Conservation (phyloP, 2,888 invertebrate species). For the Drosophila melanosoma region DNA sequence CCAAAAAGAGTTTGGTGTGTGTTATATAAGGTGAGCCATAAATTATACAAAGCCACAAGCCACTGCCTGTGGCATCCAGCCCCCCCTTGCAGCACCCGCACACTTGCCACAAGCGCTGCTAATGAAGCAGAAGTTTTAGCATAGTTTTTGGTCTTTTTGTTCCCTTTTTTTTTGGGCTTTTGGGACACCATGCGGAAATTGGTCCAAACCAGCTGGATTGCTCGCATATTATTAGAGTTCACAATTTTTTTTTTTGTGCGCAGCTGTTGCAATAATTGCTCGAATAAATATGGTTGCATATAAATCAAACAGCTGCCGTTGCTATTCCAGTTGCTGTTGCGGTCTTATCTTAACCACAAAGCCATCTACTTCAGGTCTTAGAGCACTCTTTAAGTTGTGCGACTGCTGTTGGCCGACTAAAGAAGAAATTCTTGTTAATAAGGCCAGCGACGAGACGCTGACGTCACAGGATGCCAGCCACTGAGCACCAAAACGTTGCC, state of each 20-base stretch:
- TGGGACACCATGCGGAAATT: slow-evolving; percentile 17
- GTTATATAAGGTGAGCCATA: slow-evolving; percentile 51
- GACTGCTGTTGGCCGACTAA: slow-evolving; percentile 41
- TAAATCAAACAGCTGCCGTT: slow-evolving; percentile 61
- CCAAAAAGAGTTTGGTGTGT: slow-evolving; percentile 46
- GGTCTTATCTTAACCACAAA: slow-evolving; percentile 30
- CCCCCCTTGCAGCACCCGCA: background rate
- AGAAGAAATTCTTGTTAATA: slow-evolving; percentile 42
- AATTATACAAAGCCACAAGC: slow-evolving; percentile 43
- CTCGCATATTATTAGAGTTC: slow-evolving; percentile 33
- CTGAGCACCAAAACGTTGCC: slow-evolving; percentile 49
- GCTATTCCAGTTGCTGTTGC: slow-evolving; percentile 37
- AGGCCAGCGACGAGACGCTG: slow-evolving; percentile 26
- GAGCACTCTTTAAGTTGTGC: slow-evolving; percentile 39
- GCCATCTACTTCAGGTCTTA: slow-evolving; percentile 34
- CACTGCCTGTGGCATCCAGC: slow-evolving; percentile 40
- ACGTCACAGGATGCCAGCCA: slow-evolving; percentile 49
- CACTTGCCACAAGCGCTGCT: slow-evolving; percentile 32
- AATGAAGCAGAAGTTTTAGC: slow-evolving; percentile 47
- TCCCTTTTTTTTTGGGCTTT: background rate
- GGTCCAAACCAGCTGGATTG: slow-evolving; percentile 19
- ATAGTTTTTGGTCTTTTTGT: slow-evolving; percentile 10
- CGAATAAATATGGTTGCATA: slow-evolving; percentile 51
- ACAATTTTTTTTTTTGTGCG: slow-evolving; percentile 16
- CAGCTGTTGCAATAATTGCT: slow-evolving; percentile 57